Evolutionary conservation across 2,113 vertebrate species (phyloP).

Genomic region (Fulmarus glacialis): DNA sequence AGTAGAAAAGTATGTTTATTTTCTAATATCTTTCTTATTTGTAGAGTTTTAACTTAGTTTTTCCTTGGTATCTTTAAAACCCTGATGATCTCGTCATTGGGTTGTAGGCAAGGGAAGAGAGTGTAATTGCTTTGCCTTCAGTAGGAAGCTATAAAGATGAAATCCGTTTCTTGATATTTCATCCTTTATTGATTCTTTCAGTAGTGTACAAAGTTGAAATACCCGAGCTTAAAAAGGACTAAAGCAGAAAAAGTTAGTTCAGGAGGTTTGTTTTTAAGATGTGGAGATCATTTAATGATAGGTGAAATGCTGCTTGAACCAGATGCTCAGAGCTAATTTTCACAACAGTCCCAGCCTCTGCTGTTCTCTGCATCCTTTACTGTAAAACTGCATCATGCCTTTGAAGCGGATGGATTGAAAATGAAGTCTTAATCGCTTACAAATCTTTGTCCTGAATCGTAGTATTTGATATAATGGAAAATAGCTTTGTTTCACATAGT

Average conservation of each 20-base stretch:
- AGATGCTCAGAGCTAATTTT: not conserved
- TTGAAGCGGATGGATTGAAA: not conserved
- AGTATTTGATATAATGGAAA: not conserved
- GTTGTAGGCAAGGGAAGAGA: not conserved
- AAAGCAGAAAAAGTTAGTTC: not conserved
- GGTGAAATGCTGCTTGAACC: not conserved
- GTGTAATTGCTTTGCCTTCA: not conserved
- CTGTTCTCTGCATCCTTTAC: not conserved
- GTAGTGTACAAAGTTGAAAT: not conserved
- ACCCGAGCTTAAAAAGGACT: not conserved
- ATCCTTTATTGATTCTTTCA: not conserved
- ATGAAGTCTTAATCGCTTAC: not conserved
- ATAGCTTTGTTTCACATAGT: not conserved
- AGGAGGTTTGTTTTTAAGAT: not conserved
- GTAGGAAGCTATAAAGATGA: not conserved
- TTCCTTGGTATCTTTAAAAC: not conserved
- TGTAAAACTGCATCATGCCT: not conserved
- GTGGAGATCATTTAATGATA: not conserved
- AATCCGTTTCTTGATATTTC: not conserved
- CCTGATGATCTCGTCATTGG: not conserved
- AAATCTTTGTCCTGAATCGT: not conserved
- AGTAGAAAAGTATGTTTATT: conserved; percentile 92
- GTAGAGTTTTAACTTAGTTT: conserved; percentile 10
- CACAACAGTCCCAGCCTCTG: not conserved
- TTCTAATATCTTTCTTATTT: not conserved